Evolutionary conservation across 2,113 vertebrate genomes (phyloP).

Genomic region (Poecile atricapillus): DNA sequence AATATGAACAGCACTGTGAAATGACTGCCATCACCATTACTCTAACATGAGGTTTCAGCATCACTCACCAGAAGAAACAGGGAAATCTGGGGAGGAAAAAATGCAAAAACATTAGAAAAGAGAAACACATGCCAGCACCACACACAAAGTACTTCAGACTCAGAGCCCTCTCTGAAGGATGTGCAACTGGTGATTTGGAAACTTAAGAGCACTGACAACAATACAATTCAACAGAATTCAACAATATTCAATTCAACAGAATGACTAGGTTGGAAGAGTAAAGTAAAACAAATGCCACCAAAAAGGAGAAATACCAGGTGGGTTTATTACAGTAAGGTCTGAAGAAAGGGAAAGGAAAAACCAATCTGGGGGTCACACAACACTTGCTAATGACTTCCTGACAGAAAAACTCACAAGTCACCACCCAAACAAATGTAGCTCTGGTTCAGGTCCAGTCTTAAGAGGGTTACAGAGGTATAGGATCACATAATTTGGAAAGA

Average conservation of each 20-base stretch:
- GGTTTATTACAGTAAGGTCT: not conserved
- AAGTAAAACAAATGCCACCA: not conserved
- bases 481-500: not conserved
- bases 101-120: not conserved
- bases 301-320: not conserved
- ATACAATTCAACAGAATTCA: no score
- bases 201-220: not conserved
- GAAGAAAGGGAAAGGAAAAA: not conserved
- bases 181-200: not conserved
- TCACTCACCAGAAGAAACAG: constrained; percentile 54
- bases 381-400: not conserved
- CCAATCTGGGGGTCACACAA: not conserved
- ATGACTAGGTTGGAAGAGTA: no score
- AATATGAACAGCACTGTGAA: not conserved
- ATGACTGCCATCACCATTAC: not conserved
- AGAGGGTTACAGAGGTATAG: not conserved
- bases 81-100: constrained; percentile 60
- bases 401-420: not conserved
- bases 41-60: not conserved
- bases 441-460: not conserved
- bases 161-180: not conserved
- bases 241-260: no score
- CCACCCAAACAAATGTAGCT: not conserved
- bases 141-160: not conserved
- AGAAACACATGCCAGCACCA: not conserved